Evolutionary conservation across 1,140 invertebrate genomes (phyloP), one percentile per base, ranked within the genome.

Genomic region (Psilanteris sp.): DNA sequence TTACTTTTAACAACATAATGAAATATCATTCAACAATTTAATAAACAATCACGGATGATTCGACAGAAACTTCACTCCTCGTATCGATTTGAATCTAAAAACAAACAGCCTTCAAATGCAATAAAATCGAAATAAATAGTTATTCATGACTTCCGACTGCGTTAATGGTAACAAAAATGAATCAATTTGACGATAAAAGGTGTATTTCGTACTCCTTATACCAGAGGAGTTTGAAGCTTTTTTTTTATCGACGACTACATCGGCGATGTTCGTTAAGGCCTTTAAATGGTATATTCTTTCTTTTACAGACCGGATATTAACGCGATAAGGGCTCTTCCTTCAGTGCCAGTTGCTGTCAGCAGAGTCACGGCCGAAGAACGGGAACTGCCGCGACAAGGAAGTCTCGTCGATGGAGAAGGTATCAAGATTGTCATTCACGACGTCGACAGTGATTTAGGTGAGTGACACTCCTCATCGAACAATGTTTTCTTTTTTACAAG

Each of bases 361-460:
- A 90, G 91, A 44, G 89, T 89, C 5, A 83, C 89, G 22, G 90
- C 90, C 41, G 91, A 92, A 74, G 91, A 92, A 62, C 85, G 91
- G 8, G 90, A 91, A 62, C 81, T 91, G 15, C 90, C 92, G 2
- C 86, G 92, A 52, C 89, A 95, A 13, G 94, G 96, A 81, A 94
- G 94, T 71, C 94, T 95, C 9, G 94, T 94, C 43, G 95, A 97
- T 79, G 95, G 95, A 0, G 96, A 97, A 86, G 95, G 94, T 36
- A 97, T 97, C 73, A 94, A 95, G 78, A 97, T 97, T 74, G 95
- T 97, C 50, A 97, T 97, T 77, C 95, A 97, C 80, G 96, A 97
- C 80, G 95, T 97, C 10, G 95, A 96, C 85, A 91, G 89, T 50
- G 90, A 91, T 52, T 80, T 86, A 48, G 82, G 90, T 90, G 54